Evolutionary conservation across 2,113 vertebrate species (phyloP), one percentile per base, ranked within the genome.

Genomic region (Theristicus caerulescens): DNA sequence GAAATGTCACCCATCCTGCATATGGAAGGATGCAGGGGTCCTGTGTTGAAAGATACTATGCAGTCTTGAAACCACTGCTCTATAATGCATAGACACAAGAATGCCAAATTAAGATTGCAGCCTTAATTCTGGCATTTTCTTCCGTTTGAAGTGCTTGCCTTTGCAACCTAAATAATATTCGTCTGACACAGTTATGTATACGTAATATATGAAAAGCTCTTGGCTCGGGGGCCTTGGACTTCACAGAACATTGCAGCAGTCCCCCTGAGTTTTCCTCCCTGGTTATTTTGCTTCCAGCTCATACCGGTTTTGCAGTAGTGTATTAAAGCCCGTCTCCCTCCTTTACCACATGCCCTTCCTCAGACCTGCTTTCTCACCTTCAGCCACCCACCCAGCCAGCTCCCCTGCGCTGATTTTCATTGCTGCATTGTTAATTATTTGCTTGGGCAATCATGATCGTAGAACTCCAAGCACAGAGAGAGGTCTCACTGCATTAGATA

Each of bases 91-190:
- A 87, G 66, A 21, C 65, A 77, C 49, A 42, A 36, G 67, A 92
- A 36, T 67, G 72, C 59, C 93, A 96, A 83, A 95, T 86, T 81
- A 88, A 84, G 64, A 92, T 31, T 88, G 79, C 72, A 90, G 86
- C 46, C 74, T 94, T 92, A 73, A 83, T 94, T 93, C 88, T 94
- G 90, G 62, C 67, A 86, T 77, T 92, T 96, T 85, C 85, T 88
- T 86, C 76, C 9, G 2, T 92, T 88, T 93, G 66, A 96, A 96
- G 90, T 80, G 62, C 92, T 94, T 93, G 79, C 92, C 85, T 95
- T 93, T 61, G 71, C 90, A 96, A 90, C 90, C 67, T 90, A 88
- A 92, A 94, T 85, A 96, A 88, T 93, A 94, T 67, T 90, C 44
- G 0, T 88, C 76, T 94, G 93, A 95, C 88, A 94, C 42, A 92